phyloP scores from a whole-genome alignment of 2,797 vertebrate species.

The Sebastes kiyomatsui region DNA sequence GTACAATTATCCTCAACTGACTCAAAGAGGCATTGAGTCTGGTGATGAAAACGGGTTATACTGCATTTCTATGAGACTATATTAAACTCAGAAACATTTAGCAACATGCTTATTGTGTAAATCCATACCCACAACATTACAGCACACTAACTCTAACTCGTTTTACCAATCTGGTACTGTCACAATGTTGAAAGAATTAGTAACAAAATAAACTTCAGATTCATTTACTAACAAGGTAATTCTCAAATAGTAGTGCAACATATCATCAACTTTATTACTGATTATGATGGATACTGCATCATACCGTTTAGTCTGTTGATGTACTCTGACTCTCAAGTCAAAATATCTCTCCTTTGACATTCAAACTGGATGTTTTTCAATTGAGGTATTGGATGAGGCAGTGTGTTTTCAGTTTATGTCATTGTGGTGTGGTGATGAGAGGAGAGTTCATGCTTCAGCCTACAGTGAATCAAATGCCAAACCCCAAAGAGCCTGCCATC shows the following conservation, averaged over 20 bases:
- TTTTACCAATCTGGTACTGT: background rate
- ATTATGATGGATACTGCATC: background rate
- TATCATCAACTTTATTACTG: background rate
- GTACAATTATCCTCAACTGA: background rate
- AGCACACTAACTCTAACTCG: background rate
- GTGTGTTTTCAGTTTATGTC: slow-evolving; percentile 15
- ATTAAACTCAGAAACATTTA: background rate
- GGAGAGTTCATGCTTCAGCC: background rate
- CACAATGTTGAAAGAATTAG: background rate
- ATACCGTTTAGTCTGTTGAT: background rate
- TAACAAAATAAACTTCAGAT: background rate
- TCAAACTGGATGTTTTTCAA: slow-evolving; percentile 20
- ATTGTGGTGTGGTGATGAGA: slow-evolving; percentile 14
- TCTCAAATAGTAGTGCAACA: background rate
- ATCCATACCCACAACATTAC: background rate
- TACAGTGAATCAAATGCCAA: slow-evolving; percentile 8
- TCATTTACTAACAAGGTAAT: background rate
- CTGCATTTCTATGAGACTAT: background rate
- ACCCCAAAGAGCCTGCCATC: slow-evolving; percentile 20
- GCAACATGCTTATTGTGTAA: background rate
- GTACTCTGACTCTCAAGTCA: background rate
- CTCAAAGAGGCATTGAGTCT: background rate
- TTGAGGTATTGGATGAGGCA: background rate
- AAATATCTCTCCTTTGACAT: background rate
- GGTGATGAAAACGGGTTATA: background rate